Evolutionary conservation across 2,888 invertebrate genomes (phyloP), one percentile per base, ranked within the genome.

Genomic region (Dolomedes plantarius): DNA sequence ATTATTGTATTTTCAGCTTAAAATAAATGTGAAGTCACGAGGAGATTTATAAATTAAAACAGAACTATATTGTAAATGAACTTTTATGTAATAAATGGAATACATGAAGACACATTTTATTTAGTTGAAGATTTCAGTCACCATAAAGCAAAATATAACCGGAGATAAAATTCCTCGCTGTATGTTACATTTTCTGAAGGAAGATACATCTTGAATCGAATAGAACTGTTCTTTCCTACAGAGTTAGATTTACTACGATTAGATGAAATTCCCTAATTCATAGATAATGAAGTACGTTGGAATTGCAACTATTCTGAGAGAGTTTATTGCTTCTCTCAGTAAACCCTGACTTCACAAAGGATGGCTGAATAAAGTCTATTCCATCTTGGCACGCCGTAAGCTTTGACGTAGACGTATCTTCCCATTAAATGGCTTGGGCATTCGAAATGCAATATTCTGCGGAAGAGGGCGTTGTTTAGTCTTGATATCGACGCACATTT

Each of bases 331-430:
- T 1, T n/a, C n/a, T 62, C 31, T 89, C 69, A 91, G 86, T 92
- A 93, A 29, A 93, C 92, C 90, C 92, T 91, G 9, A 93, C 93
- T 90, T 93, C 93, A 89, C 93, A 93, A 27, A 93, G 90, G 28
- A 93, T 92, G 36, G 92, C 92, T 68, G 92, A 92, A 90, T 93
- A 93, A 28, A 85, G 90, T 68, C 91, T 89, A 87, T 91, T 92
- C 91, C 92, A 92, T 67, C 92, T 90, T 46, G 91, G 91, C 16
- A 91, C 91, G 31, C 93, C 92, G 89, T 91, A 91, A 1, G 92
- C 92, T 89, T 92, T 92, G 67, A 93, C 91, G 89, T 93, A 92
- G 29, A 93, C 91, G 89, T 92, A 93, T 6, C 92, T 91, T 5
- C 93, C 93, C 28, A 88, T 89, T 1, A 89, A 82, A 29, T 90